phyloP scores from a whole-genome alignment of 2,113 vertebrate genomes.

The Gymnarchus niloticus region DNA sequence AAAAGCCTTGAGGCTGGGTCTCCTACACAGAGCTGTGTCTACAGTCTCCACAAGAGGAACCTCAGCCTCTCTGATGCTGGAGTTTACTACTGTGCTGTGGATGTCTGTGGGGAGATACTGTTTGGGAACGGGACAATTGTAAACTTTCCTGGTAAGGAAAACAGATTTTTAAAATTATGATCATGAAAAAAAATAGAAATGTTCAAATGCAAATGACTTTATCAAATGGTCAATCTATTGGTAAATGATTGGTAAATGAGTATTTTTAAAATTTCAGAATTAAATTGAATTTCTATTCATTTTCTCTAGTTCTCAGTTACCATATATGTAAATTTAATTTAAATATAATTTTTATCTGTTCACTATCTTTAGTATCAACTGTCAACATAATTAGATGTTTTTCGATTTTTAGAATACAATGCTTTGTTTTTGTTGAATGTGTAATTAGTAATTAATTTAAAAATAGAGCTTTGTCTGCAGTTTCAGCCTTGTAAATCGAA shows the following conservation, averaged over 20 bases:
- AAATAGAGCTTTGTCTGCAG: background rate
- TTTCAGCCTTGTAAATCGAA: too few relatives aligned
- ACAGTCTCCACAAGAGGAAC: slow-evolving; percentile 34
- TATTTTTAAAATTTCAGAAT: background rate
- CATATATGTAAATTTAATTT: background rate
- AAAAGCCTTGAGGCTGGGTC: slow-evolving; percentile 22
- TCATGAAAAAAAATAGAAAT: background rate
- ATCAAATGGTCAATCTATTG: too few relatives aligned
- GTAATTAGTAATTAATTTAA: background rate
- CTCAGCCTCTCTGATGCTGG: slow-evolving; percentile 26
- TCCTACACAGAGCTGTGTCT: slow-evolving; percentile 30
- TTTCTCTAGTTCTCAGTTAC: too few relatives aligned
- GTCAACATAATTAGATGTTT: background rate
- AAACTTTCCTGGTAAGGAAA: slow-evolving; percentile 23
- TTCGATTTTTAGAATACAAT: too few relatives aligned
- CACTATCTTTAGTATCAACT: background rate
- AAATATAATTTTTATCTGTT: background rate
- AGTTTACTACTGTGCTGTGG: slow-evolving; percentile 40
- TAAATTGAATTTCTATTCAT: background rate
- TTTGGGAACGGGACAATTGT: slow-evolving; percentile 41
- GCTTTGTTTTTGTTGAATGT: background rate
- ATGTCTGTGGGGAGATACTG: slow-evolving; percentile 17
- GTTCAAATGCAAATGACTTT: too few relatives aligned
- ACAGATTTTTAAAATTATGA: background rate
- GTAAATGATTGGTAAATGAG: background rate